Base-by-base conservation (phyloP, 2,797 vertebrate species). In the Pitangus sulphuratus region DNA sequence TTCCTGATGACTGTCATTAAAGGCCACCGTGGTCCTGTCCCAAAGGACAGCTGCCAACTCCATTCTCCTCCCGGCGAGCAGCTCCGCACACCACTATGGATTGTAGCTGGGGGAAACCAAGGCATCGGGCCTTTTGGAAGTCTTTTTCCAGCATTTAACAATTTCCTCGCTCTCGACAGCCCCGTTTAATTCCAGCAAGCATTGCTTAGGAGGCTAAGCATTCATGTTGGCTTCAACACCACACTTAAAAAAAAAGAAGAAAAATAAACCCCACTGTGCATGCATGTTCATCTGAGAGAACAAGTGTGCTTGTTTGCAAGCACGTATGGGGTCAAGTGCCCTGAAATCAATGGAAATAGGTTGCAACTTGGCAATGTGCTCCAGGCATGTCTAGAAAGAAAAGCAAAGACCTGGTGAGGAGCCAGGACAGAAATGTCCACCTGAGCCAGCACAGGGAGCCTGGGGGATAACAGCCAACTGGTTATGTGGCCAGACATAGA, bases 71-170 rank as follows among this genome's bases (percentile, higher is more conserved):
- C 28, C 4, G 1, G 47, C 1, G 2, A 82, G 69, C 0, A 4
- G 42, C 56, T 80, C 71, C 0, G 0, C 10, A 12, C 24, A 40
- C 4, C 4, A 1, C 20, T 26, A 14, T 0, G 1, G 33, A 77
- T n/a, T 1, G 1, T 44, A 82, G 53, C 47, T 74, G 42, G 1
- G 7, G 51, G 51, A 89, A 79, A 70, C 54, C 0, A 0, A 65
- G 42, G 42, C 24, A n/a, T 14, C 0, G 0, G 28, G 53, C 48
- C 47, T 90, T 79, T 79, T 61, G 62, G 37, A 93, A 93, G 24
- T 6, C 25, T 45, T 20, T 76, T 20, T 28, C 40, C 33, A 70
- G 53, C 33, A 68, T 35, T 60, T 74, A 76, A 70, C 19, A 62
- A 33, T 44, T 37, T 53, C 24, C 56, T 86, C 12, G 14, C 45